These are phyloP conservation scores for Hydrozoanthus tunicans DNA, from an alignment of 64 coral and sea anemone species.

Conservation along the genomic window DNA sequence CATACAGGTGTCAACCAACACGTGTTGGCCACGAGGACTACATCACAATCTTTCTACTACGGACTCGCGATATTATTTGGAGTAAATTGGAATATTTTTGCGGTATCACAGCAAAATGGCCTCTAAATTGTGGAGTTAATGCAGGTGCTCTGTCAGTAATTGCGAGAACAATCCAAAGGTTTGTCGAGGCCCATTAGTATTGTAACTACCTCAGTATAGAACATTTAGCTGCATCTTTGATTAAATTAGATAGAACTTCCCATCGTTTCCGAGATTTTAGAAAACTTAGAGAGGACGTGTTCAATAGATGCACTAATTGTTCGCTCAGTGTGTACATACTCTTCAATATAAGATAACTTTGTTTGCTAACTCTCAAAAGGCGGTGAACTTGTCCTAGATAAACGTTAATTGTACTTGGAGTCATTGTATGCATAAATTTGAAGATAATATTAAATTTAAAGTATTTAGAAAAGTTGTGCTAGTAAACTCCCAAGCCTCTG, in stretches of 20 bases:
- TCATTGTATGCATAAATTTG: constrained; percentile 4
- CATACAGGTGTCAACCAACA: constrained; percentile 28
- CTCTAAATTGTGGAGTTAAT: not conserved
- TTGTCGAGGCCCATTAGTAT: not conserved
- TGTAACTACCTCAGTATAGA: not conserved
- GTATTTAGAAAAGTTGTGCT: not conserved
- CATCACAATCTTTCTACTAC: constrained; percentile 1
- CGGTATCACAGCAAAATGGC: not conserved
- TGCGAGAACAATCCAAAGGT: not conserved
- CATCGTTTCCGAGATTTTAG: not conserved
- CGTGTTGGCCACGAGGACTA: constrained; percentile 41
- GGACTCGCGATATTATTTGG: constrained; percentile 7
- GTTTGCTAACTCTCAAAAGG: constrained; percentile 3
- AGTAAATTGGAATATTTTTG: constrained; percentile 16
- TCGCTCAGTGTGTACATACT: constrained; percentile 17
- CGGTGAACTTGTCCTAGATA: not conserved
- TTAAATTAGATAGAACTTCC: not conserved
- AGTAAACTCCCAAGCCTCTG: constrained; percentile 14
- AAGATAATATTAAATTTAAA: constrained; percentile 35
- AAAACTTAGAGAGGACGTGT: not conserved
- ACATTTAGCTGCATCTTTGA: not conserved
- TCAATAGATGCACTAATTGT: not conserved
- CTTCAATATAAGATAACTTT: constrained; percentile 28
- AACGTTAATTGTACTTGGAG: constrained; percentile 19
- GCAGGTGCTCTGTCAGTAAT: constrained; percentile 14